Percentiles rank a stretch among this genome's conserved stretches.
Evolutionary conservation across 2,888 invertebrate species (phyloP).

Genomic region (Heteromyza rotundicornis): DNA sequence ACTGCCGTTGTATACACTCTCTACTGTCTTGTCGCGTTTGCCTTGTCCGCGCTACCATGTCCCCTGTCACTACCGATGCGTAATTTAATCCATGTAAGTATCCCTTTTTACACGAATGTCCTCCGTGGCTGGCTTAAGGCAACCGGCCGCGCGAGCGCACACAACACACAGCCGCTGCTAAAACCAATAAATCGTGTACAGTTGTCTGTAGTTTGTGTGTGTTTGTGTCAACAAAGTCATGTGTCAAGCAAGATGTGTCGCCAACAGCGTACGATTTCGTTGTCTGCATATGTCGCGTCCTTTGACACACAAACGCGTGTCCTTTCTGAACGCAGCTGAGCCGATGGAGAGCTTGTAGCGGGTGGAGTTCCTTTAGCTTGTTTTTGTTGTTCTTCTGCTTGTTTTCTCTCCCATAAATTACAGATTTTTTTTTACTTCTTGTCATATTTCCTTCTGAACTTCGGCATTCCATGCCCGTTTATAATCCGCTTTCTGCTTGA

Average conservation of each 20-base stretch:
- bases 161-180: constrained; percentile 39
- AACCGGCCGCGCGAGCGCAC: neutral
- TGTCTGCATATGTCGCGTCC: constrained; percentile 44
- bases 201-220: constrained; percentile 17
- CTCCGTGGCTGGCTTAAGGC: no score
- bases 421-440: no score
- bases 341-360: no score
- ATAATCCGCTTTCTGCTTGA: constrained; percentile 4
- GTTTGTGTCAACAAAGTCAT: constrained; percentile 53
- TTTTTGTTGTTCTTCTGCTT: no score
- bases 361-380: no score
- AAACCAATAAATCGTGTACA: constrained; percentile 45
- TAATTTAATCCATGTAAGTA: neutral
- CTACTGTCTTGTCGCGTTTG: no score
- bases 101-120: neutral
- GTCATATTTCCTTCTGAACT: constrained; percentile 2
- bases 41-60: constrained; percentile 26
- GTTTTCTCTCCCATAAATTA: constrained; percentile 16
- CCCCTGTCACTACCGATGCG: neutral
- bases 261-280: constrained; percentile 17
- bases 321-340: constrained; percentile 32
- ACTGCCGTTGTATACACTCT: no score
- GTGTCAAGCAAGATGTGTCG: constrained; percentile 51
- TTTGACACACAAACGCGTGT: constrained; percentile 39
- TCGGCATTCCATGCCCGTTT: no score